A percentile compares a stretch with the other conserved stretches of the same genome.
Conservation (phyloP, 2,797 vertebrate species). For the Gambelia wislizenii region DNA sequence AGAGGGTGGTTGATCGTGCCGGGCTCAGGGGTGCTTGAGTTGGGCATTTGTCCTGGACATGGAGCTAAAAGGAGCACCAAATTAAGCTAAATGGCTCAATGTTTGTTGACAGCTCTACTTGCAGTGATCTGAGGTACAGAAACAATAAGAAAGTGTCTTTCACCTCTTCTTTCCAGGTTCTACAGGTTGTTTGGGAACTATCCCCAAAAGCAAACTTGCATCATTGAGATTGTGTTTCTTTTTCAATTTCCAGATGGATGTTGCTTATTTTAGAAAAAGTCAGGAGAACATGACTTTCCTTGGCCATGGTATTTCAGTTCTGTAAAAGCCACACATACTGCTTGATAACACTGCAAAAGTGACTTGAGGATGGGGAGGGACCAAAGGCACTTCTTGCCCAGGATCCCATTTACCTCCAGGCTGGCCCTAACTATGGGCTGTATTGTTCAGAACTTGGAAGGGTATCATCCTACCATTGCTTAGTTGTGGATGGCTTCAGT, state of each 20-base stretch:
- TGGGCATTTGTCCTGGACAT: neutral
- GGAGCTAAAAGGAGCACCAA: neutral
- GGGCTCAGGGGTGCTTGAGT: neutral
- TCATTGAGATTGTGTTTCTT: neutral
- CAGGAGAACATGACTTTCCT: neutral
- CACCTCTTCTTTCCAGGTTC: neutral
- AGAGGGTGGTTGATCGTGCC: neutral
- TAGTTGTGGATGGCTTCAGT: neutral
- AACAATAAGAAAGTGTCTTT: neutral
- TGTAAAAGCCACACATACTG: neutral
- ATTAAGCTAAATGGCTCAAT: neutral
- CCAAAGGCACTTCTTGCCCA: too few species aligned
- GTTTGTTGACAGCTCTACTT: neutral
- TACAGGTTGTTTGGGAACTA: neutral
- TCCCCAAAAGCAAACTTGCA: neutral
- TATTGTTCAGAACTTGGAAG: neutral
- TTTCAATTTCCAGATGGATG: neutral
- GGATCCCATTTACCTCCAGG: neutral
- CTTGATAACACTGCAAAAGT: neutral
- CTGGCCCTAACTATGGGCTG: neutral
- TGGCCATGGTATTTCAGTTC: neutral
- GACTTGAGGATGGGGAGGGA: neutral
- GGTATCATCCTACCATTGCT: neutral
- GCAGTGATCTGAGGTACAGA: neutral
- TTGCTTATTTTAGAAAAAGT: neutral